These are phyloP conservation scores for Oasisia sp. DNA, from an alignment of 2,888 invertebrate species.

Conservation along the genomic window DNA sequence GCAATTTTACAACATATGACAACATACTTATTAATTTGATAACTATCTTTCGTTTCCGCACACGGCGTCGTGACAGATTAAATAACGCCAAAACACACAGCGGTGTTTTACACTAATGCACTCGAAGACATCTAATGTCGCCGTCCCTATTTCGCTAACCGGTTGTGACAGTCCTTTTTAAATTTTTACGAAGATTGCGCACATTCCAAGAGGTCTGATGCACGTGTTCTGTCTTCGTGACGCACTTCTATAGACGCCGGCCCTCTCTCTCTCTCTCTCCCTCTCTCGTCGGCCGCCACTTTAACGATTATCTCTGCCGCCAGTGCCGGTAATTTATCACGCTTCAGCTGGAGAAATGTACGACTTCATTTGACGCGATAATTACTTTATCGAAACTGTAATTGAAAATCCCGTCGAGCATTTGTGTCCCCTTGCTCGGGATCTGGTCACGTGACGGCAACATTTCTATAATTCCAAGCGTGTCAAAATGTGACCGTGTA, in stretches of 20 bases:
- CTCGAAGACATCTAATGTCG: too few species aligned
- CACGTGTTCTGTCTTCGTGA: neutral
- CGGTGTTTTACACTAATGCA: too few species aligned
- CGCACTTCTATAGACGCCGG: neutral
- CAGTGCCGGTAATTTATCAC: neutral
- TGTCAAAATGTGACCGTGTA: too few species aligned
- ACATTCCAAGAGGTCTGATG: neutral
- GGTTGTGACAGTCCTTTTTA: neutral
- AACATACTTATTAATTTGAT: neutral
- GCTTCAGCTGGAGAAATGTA: neutral
- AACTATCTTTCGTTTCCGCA: neutral
- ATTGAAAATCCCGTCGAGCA: constrained; percentile 5
- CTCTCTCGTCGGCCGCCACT: too few species aligned
- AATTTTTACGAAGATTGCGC: neutral
- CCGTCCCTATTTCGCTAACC: neutral
- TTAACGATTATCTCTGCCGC: neutral
- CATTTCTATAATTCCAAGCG: too few species aligned
- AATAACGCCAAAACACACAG: too few species aligned
- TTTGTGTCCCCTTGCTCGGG: neutral
- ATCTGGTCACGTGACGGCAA: too few species aligned
- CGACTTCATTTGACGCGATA: constrained; percentile 5
- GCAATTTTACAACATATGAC: neutral
- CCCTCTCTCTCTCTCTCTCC: neutral
- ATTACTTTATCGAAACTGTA: constrained; percentile 4
- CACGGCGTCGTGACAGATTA: too few species aligned